Percentiles rank a stretch among this genome's conserved stretches.
These are phyloP conservation scores for Spinus pinus DNA, from an alignment of 2,797 vertebrate genomes.

Conservation along the genomic window DNA sequence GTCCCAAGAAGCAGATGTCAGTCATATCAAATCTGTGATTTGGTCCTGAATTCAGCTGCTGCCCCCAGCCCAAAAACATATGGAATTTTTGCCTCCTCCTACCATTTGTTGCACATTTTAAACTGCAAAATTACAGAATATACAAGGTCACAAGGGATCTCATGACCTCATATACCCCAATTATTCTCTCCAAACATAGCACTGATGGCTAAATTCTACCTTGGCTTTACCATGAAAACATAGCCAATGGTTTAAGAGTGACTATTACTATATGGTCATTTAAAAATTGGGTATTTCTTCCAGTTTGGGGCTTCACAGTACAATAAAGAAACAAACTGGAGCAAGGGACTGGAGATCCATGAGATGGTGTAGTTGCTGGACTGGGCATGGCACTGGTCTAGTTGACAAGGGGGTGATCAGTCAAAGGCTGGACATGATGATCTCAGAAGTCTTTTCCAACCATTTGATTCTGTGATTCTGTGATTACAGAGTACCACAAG, in stretches of 20 bases:
- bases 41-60: not conserved
- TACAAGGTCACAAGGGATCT: not conserved
- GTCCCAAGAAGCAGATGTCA: not conserved
- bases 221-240: not conserved
- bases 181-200: not conserved
- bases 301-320: fast-evolving
- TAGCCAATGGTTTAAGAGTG: not conserved
- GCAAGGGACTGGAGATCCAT: not conserved
- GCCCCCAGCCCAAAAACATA: not conserved
- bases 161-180: not conserved
- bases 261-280: not conserved
- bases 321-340: not conserved
- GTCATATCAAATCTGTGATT: not conserved
- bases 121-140: not conserved
- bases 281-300: not conserved
- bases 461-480: not conserved
- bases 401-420: not conserved
- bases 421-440: not conserved
- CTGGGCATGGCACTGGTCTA: not conserved
- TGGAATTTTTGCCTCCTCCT: not conserved
- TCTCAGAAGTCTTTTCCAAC: not conserved
- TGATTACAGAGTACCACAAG: not conserved
- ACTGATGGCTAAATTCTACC: not conserved
- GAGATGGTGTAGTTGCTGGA: not conserved
- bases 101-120: not conserved